Evolutionary conservation across 2,797 vertebrate species (phyloP).

Genomic region (Antrozous pallidus): DNA sequence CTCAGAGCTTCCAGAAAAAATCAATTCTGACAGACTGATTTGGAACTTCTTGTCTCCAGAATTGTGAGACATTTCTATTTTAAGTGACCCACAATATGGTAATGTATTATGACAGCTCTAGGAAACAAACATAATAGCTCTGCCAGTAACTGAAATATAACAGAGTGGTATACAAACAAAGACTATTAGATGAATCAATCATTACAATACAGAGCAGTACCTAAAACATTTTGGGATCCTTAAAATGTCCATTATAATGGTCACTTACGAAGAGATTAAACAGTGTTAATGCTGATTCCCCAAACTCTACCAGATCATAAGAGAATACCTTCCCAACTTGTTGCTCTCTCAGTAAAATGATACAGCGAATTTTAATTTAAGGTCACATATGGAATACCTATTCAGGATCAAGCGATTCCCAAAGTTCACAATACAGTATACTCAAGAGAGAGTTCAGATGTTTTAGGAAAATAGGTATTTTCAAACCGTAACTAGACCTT

Average conservation of each 20-base stretch:
- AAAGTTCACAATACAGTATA: conserved; percentile 5
- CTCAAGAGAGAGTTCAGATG: background rate
- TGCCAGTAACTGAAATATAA: background rate
- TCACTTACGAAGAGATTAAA: background rate
- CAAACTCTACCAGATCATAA: background rate
- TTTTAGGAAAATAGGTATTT: conserved; percentile 31
- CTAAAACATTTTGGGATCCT: background rate
- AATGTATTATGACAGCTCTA: conserved; percentile 2
- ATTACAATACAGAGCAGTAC: background rate
- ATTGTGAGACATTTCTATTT: background rate
- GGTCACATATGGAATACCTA: background rate
- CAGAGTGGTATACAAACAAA: background rate
- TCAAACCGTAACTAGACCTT: background rate
- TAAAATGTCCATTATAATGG: background rate
- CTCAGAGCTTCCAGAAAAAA: background rate
- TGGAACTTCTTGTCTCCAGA: background rate
- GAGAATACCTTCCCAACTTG: background rate
- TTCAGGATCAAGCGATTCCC: background rate
- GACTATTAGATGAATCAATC: background rate
- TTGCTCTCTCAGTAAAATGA: background rate
- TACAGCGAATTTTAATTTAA: conserved; percentile 16
- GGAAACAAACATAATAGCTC: background rate
- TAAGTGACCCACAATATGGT: background rate
- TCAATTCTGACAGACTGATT: background rate
- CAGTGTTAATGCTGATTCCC: background rate